A percentile compares a stretch with the other conserved stretches of the same genome.
phyloP scores from a whole-genome alignment of 2,797 vertebrate genomes.

The Thunnus albacares region DNA sequence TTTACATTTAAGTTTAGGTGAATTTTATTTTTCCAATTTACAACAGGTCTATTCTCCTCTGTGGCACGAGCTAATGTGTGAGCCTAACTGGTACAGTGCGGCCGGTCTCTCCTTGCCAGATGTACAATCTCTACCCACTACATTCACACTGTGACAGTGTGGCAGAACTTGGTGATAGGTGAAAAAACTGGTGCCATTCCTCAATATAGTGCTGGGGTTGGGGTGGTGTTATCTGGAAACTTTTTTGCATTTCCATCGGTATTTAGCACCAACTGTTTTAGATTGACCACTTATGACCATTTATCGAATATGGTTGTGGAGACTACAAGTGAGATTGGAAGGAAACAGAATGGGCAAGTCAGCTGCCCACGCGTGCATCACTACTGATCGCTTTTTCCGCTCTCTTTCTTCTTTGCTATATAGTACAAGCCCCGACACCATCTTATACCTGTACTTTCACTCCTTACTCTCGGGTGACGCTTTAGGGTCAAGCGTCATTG shows the following conservation, averaged over 20 bases:
- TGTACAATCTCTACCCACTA: background rate
- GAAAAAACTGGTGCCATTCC: too few relatives aligned
- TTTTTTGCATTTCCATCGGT: background rate
- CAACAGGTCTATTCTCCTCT: slow-evolving; percentile 10
- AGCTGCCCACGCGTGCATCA: background rate
- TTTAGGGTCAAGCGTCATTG: too few relatives aligned
- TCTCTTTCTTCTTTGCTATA: background rate
- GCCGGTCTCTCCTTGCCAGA: background rate
- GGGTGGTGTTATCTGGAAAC: background rate
- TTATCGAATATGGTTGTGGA: background rate
- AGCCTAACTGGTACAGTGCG: background rate
- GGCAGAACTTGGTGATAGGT: background rate
- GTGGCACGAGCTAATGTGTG: background rate
- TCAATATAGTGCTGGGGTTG: background rate
- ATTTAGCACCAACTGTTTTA: background rate
- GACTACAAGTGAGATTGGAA: background rate
- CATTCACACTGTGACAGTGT: background rate
- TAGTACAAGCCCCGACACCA: background rate
- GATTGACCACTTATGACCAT: background rate
- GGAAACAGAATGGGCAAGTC: background rate
- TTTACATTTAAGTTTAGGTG: slow-evolving; percentile 22
- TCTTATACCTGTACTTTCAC: background rate
- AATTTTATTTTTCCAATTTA: slow-evolving; percentile 40
- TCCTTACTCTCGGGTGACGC: background rate
- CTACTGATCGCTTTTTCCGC: background rate